A percentile compares a stretch with the other conserved stretches of the same genome.
These are phyloP conservation scores for Hydrochoerus hydrochaeris DNA, from an alignment of 2,113 vertebrate species.

Conservation along the genomic window DNA sequence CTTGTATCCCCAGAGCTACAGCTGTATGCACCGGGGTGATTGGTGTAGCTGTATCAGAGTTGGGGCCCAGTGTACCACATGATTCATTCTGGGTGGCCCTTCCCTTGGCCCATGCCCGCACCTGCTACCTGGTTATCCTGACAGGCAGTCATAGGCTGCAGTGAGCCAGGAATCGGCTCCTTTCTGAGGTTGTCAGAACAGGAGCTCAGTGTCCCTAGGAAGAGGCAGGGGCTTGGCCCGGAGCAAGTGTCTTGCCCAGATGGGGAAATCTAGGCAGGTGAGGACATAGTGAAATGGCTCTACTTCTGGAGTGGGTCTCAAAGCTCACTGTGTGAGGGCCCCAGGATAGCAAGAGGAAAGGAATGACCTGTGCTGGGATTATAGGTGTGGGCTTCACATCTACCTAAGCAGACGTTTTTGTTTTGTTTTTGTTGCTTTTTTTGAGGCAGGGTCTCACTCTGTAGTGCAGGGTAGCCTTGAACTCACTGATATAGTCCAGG, in stretches of 20 bases:
- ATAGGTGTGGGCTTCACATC: background rate
- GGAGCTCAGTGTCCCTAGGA: background rate
- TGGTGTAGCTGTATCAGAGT: background rate
- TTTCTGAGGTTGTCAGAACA: background rate
- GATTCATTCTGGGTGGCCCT: background rate
- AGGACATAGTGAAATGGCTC: background rate
- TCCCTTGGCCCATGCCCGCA: background rate
- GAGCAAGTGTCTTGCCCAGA: background rate
- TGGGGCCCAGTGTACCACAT: fast-evolving
- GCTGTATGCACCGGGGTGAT: background rate
- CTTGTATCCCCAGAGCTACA: background rate
- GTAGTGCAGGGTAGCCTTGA: no score
- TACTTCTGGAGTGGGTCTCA: background rate
- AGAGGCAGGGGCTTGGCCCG: background rate
- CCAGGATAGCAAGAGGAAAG: background rate
- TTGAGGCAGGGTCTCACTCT: background rate
- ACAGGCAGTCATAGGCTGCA: background rate
- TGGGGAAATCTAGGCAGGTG: background rate
- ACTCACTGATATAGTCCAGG: background rate
- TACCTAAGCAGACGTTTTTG: background rate
- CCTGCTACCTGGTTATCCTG: background rate
- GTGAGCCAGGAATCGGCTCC: background rate
- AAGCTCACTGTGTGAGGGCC: background rate
- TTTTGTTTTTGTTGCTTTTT: background rate
- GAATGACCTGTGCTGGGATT: background rate